phyloP scores from a whole-genome alignment of 1,140 invertebrate genomes.

The Druon quercuslanigerum region DNA sequence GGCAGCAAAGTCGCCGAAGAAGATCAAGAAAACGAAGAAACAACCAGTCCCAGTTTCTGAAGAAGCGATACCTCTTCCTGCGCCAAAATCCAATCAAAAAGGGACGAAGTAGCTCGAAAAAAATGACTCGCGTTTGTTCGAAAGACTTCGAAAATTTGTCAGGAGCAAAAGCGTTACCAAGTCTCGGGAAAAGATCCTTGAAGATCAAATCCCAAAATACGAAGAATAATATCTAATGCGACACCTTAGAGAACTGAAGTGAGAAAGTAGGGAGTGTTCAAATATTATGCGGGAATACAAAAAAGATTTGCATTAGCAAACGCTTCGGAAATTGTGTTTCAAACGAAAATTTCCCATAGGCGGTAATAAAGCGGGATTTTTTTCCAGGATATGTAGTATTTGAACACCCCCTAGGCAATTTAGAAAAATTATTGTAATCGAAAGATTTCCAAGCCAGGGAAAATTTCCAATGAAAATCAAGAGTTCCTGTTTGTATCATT shows the following conservation, averaged over 20 bases:
- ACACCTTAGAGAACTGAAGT: conserved; percentile 4
- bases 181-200: background rate
- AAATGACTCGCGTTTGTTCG: conserved; percentile 8
- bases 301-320: no score
- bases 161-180: background rate
- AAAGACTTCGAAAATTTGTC: conserved; percentile 1
- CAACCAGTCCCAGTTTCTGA: conserved; percentile 61
- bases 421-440: no score
- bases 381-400: no score
- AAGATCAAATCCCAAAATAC: background rate
- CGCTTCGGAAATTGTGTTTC: no score
- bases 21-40: conserved; percentile 64
- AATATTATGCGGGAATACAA: background rate
- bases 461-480: background rate
- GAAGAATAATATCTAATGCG: background rate
- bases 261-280: conserved; percentile 2
- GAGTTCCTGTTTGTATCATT: no score
- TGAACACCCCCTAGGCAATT: no score
- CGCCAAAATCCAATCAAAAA: conserved; percentile 38
- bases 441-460: no score
- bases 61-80: conserved; percentile 67
- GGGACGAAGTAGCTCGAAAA: conserved; percentile 2
- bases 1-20: conserved; percentile 57
- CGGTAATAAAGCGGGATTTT: no score
- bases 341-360: no score